These are phyloP conservation scores for Apis cerana DNA, from an alignment of 1,140 invertebrate species.

Conservation along the genomic window DNA sequence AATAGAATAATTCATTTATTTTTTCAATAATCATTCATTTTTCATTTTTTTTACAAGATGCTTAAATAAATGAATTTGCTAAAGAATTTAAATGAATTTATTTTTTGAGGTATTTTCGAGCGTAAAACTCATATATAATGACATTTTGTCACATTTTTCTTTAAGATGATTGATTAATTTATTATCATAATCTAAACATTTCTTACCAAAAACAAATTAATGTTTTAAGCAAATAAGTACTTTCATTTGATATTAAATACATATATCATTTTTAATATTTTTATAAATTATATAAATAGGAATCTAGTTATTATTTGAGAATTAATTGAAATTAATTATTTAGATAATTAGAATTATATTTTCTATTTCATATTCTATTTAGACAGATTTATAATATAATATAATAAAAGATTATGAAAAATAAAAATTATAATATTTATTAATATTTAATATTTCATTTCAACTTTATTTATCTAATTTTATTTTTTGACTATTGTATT, in stretches of 20 bases:
- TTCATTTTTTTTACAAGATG: too few species aligned
- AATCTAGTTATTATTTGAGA: background rate
- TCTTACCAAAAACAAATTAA: background rate
- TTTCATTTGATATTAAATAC: background rate
- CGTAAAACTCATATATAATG: conserved; percentile 56
- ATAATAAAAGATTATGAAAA: background rate
- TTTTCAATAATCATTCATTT: background rate
- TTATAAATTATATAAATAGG: background rate
- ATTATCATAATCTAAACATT: background rate
- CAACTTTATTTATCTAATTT: too few species aligned
- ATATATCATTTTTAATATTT: background rate
- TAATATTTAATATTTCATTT: too few species aligned
- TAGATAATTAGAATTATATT: background rate
- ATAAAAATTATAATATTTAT: background rate
- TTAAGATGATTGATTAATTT: conserved; percentile 46
- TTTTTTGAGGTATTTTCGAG: conserved; percentile 57
- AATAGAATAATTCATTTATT: background rate
- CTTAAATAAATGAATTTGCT: conserved; percentile 28
- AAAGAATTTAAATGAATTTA: conserved; percentile 57
- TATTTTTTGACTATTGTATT: too few species aligned
- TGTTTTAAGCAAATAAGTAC: background rate
- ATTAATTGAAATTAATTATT: background rate
- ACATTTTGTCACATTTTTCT: conserved; percentile 55
- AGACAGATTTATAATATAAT: too few species aligned
- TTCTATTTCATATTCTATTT: background rate